Evolutionary conservation across 2,888 invertebrate genomes (phyloP).

Genomic region (Lutraria lutraria): DNA sequence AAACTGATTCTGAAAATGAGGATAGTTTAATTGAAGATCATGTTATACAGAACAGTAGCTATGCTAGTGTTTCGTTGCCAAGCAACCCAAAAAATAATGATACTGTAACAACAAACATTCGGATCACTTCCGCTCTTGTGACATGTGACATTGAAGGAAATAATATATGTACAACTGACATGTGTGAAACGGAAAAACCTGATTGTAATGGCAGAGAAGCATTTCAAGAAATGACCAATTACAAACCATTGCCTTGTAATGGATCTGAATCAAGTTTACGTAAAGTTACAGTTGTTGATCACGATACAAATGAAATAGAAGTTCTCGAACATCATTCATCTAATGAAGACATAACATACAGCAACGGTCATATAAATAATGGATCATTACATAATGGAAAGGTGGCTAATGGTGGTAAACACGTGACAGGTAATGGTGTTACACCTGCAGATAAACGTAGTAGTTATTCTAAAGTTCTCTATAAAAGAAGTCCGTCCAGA

Average conservation of each 20-base stretch:
- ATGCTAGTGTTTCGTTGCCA: conserved; percentile 29
- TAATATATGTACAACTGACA: conserved; percentile 14
- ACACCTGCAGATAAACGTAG: conserved; percentile 29
- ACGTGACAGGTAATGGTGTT: not conserved
- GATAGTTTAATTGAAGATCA: conserved; percentile 46
- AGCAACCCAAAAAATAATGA: not conserved
- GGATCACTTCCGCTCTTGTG: conserved; percentile 54
- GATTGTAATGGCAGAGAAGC: conserved; percentile 3
- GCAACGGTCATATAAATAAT: conserved; percentile 8
- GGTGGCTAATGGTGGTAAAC: conserved; percentile 14
- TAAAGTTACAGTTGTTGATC: not conserved
- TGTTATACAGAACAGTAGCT: conserved; percentile 6
- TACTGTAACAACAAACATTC: not conserved
- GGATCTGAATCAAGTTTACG: conserved; percentile 2
- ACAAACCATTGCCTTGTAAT: conserved; percentile 23
- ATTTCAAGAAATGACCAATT: conserved; percentile 55
- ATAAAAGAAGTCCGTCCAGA: conserved; percentile 51
- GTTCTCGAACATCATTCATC: conserved; percentile 38
- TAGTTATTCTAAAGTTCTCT: conserved; percentile 51
- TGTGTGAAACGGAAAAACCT: not conserved
- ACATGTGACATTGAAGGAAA: conserved; percentile 63
- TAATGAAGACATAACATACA: conserved; percentile 35
- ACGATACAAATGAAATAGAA: conserved; percentile 43
- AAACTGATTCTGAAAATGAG: conserved; percentile 53
- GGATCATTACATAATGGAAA: not conserved